These are phyloP conservation scores for Cheilosia urbana DNA, from an alignment of 2,888 invertebrate genomes.

Conservation along the genomic window DNA sequence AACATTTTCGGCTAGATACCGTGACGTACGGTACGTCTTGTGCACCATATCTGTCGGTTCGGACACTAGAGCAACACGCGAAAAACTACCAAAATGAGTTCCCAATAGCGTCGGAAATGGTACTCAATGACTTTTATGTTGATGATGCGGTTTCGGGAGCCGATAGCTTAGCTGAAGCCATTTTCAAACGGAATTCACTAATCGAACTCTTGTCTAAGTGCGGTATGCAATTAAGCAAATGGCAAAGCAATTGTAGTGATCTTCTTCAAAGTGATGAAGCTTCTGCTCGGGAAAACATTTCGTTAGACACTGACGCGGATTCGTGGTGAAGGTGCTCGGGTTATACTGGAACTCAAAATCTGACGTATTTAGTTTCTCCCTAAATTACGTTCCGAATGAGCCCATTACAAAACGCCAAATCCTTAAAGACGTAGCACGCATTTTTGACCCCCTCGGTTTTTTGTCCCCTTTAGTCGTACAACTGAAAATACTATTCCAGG, in stretches of 20 bases:
- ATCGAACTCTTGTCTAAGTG: conserved; percentile 21
- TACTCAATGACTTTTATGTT: no score
- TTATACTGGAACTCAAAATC: not conserved
- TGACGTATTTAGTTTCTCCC: not conserved
- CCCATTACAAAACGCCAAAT: conserved; percentile 18
- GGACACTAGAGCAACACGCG: no score
- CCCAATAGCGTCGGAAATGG: no score
- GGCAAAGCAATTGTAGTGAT: not conserved
- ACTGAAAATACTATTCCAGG: conserved; percentile 12
- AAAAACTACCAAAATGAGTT: no score
- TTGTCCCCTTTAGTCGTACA: conserved; percentile 7
- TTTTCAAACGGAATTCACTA: not conserved
- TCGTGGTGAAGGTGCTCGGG: conserved; percentile 6
- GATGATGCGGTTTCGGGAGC: not conserved
- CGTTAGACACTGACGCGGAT: not conserved
- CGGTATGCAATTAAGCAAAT: conserved; percentile 34
- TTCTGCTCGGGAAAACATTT: not conserved
- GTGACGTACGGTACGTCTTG: no score
- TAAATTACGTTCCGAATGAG: not conserved
- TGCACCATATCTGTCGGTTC: no score
- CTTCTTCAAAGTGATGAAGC: not conserved
- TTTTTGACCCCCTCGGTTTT: conserved; percentile 36
- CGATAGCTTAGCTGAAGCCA: not conserved
- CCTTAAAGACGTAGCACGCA: conserved; percentile 15
- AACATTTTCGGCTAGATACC: no score